phyloP scores from a whole-genome alignment of 2,113 vertebrate species.

The Rhinopithecus roxellana region DNA sequence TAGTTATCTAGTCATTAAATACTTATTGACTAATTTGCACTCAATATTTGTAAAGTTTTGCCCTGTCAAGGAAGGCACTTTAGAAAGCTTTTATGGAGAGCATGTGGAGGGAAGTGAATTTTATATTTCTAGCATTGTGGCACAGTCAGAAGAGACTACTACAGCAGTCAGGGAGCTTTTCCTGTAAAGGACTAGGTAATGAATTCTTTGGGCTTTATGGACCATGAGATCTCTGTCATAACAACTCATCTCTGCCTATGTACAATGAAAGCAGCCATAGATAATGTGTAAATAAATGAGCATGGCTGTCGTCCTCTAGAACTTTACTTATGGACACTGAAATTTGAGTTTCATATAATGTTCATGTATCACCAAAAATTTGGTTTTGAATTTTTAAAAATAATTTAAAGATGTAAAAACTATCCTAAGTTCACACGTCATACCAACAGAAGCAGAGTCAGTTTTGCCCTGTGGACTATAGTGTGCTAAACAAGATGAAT shows the following conservation, averaged over 20 bases:
- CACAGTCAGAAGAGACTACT: too few relatives aligned
- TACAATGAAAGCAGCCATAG: rapidly evolving
- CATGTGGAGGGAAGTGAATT: background rate
- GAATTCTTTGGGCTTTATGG: background rate
- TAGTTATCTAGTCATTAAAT: rapidly evolving
- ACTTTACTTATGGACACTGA: background rate
- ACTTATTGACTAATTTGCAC: background rate
- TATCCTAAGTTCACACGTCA: background rate
- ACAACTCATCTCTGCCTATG: background rate
- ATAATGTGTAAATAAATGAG: rapidly evolving
- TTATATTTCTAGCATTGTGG: rapidly evolving
- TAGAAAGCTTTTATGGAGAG: background rate
- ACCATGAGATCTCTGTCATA: background rate
- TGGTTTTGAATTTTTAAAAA: background rate
- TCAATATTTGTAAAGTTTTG: background rate
- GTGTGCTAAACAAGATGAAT: background rate
- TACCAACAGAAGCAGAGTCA: rapidly evolving
- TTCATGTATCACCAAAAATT: background rate
- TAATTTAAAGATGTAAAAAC: background rate
- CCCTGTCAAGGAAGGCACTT: too few relatives aligned
- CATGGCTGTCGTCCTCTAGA: rapidly evolving
- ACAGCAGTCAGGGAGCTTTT: background rate
- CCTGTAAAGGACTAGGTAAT: background rate
- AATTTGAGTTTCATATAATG: background rate
- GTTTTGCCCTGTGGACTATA: rapidly evolving